A percentile compares a stretch with the other conserved stretches of the same genome.
phyloP scores from a whole-genome alignment of 2,888 invertebrate genomes.

The Thelaira solivaga region DNA sequence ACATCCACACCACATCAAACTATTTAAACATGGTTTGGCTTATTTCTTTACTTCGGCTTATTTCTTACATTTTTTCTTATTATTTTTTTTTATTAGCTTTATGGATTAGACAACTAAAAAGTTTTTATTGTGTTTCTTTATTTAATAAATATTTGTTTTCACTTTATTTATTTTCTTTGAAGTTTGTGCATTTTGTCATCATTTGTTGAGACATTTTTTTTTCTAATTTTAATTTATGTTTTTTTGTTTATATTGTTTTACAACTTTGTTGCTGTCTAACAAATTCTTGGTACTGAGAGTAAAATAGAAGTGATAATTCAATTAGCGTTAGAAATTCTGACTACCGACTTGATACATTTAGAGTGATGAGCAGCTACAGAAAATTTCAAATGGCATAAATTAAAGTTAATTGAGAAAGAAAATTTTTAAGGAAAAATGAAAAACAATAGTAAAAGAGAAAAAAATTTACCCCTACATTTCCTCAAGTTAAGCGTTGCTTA shows the following conservation, averaged over 20 bases:
- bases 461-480: too few relatives aligned
- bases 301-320: slow-evolving; percentile 47
- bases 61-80: too few relatives aligned
- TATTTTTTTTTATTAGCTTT: slow-evolving; percentile 55
- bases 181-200: slow-evolving; percentile 49
- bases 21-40: slow-evolving; percentile 35
- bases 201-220: slow-evolving; percentile 35
- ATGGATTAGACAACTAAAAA: slow-evolving; percentile 46
- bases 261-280: slow-evolving; percentile 22
- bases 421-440: too few relatives aligned
- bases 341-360: slow-evolving; percentile 22
- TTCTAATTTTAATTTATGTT: too few relatives aligned
- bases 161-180: neutral
- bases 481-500: too few relatives aligned
- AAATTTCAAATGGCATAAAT: too few relatives aligned
- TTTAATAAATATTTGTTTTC: slow-evolving; percentile 6
- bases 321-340: slow-evolving; percentile 44
- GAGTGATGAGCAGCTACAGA: too few relatives aligned
- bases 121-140: neutral
- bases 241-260: neutral
- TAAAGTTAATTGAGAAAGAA: too few relatives aligned
- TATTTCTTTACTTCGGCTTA: slow-evolving; percentile 24
- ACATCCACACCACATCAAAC: slow-evolving; percentile 9
- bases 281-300: slow-evolving; percentile 19
- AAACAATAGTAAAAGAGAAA: too few relatives aligned